Evolutionary conservation across 2,113 vertebrate genomes (phyloP), one percentile per base, ranked within the genome.

Genomic region (Chloebia gouldiae): DNA sequence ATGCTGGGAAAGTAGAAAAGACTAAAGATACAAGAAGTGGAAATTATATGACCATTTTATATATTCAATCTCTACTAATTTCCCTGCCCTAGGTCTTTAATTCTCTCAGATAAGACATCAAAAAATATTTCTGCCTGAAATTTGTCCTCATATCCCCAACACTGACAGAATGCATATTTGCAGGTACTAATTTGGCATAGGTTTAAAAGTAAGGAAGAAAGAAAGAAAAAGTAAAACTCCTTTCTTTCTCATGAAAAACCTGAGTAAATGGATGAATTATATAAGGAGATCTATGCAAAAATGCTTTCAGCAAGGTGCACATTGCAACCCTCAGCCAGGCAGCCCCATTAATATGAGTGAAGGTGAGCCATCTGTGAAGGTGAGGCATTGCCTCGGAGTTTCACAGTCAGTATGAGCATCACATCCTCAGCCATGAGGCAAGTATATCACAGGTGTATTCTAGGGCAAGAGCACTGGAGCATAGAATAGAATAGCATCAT

Each of bases 361-460:
- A 82, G 68, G 60, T 45, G 81, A 95, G 59, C 90, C 95, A 92
- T 68, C 85, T 94, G 85, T 18, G 1, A 73, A 78, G 90, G 80
- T 63, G 87, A 96, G 60, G 73, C 51, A 51, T 30, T 33, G 81
- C 71, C 95, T 91, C 75, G 33, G 85, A 89, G 90, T 72, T 51
- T 65, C 61, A 11, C 31, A 64, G 81, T 81, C 66, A 89, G 35
- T 30, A 69, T 65, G 65, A 80, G 31, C 76, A 83, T 84, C 81
- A 82, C 71, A 92, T 91, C 90, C 94, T 90, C 81, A 85, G 88
- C 91, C 88, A 95, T 9, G 4, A 95, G 93, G 92, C 85, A 97
- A 92, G 83, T 30, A 35, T 76, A 50, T 68, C 91, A 77, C 91
- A 91, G 80, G 77, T 83, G 78, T 89, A 89, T 92, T 92, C 73